Percentiles rank a stretch among this genome's conserved stretches.
phyloP scores from a whole-genome alignment of 2,113 vertebrate genomes.

The Laticauda colubrina region DNA sequence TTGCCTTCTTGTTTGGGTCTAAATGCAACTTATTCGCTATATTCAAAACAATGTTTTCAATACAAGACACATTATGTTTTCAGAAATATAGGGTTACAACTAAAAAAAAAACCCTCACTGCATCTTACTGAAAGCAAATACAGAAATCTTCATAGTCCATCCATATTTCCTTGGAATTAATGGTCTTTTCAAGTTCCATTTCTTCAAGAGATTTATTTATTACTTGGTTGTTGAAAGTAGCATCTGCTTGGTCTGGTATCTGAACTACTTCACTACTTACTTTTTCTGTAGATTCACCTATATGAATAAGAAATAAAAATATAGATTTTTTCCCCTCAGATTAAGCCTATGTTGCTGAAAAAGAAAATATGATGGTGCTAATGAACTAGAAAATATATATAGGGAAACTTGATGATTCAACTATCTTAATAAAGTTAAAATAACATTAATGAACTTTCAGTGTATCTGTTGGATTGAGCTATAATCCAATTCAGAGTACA shows the following conservation, averaged over 20 bases:
- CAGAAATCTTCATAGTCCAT: slow-evolving; percentile 84
- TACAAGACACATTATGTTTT: background rate
- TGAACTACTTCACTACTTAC: slow-evolving; percentile 22
- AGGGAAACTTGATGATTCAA: background rate
- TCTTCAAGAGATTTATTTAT: slow-evolving; percentile 59
- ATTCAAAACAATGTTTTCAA: background rate
- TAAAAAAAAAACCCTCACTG: background rate
- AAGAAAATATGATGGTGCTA: background rate
- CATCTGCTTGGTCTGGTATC: slow-evolving; percentile 33
- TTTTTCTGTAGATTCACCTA: slow-evolving; percentile 52
- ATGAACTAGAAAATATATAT: background rate
- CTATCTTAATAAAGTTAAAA: slow-evolving; percentile 10
- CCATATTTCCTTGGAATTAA: slow-evolving; percentile 78
- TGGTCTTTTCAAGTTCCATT: slow-evolving; percentile 34
- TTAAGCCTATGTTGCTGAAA: background rate
- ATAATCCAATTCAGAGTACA: background rate
- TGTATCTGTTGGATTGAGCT: background rate
- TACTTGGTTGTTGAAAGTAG: slow-evolving; percentile 15
- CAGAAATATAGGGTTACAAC: background rate
- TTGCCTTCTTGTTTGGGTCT: background rate
- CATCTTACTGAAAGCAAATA: slow-evolving; percentile 87
- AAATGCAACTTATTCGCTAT: background rate
- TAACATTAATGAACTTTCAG: background rate
- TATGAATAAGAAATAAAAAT: background rate
- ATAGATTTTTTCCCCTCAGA: background rate